These are phyloP conservation scores for Hassar affinis DNA, from an alignment of 2,113 vertebrate species.

Conservation along the genomic window DNA sequence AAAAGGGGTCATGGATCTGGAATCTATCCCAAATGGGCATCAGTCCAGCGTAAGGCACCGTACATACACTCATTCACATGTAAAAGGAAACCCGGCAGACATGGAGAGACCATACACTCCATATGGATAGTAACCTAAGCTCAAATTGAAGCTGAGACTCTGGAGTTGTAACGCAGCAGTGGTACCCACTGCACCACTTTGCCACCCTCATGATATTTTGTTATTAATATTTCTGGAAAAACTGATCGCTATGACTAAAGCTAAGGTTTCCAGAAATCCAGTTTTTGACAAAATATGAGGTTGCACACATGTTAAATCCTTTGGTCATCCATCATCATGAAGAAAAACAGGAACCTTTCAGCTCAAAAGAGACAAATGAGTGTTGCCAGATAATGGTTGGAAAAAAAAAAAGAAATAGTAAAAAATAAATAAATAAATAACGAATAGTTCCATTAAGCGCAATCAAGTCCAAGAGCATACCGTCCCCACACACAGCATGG, in stretches of 20 bases:
- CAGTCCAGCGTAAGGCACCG: not conserved
- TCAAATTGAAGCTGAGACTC: not conserved
- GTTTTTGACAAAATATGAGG: not conserved
- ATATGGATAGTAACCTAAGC: not conserved
- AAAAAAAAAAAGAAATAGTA: not conserved
- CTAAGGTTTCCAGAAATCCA: not conserved
- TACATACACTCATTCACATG: not conserved
- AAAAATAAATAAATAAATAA: not conserved
- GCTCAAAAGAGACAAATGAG: slow-evolving; percentile 12
- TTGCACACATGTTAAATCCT: slow-evolving; percentile 12
- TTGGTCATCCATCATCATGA: slow-evolving; percentile 8
- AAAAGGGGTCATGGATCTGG: too few species aligned
- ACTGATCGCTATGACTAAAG: not conserved
- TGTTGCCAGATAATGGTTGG: slow-evolving; percentile 6
- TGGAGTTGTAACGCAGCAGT: not conserved
- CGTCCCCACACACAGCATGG: not conserved
- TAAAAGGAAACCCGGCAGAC: not conserved
- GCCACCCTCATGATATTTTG: not conserved
- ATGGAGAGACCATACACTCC: not conserved
- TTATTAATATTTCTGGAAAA: not conserved
- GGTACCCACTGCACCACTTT: not conserved
- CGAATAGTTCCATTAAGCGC: not conserved
- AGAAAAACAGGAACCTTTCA: slow-evolving; percentile 7
- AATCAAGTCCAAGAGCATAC: not conserved
- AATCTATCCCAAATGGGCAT: not conserved